These are phyloP conservation scores for Bostrychus sinensis DNA, from an alignment of 2,113 vertebrate species.

Conservation along the genomic window DNA sequence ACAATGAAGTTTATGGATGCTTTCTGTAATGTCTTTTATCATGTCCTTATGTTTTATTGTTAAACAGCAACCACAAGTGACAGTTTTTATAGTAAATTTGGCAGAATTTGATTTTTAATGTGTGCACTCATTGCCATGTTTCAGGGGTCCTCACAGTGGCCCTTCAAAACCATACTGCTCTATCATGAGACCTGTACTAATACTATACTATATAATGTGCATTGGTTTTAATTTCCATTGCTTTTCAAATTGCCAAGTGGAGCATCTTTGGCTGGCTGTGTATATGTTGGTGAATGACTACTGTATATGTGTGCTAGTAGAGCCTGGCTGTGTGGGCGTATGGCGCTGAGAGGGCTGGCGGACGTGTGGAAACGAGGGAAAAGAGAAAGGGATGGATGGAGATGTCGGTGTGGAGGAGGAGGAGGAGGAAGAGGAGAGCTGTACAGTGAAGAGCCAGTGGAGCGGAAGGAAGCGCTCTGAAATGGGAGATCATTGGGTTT, in stretches of 20 bases:
- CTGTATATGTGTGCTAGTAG: conserved; percentile 50
- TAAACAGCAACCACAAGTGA: no score
- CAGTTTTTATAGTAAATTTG: conserved; percentile 21
- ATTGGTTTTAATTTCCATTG: conserved; percentile 29
- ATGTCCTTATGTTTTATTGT: no score
- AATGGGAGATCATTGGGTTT: conserved; percentile 77
- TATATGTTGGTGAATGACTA: conserved; percentile 48
- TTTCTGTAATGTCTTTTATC: no score
- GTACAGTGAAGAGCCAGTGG: conserved; percentile 70
- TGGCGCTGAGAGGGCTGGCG: conserved; percentile 69
- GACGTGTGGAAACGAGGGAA: conserved; percentile 63
- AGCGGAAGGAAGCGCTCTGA: conserved; percentile 79
- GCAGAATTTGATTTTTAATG: no score
- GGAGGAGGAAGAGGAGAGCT: conserved; percentile 60
- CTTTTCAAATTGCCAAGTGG: conserved; percentile 47
- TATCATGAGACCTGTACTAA: conserved; percentile 23
- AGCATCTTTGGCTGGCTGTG: conserved; percentile 42
- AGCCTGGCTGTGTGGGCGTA: conserved; percentile 67
- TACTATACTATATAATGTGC: conserved; percentile 10
- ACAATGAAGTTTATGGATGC: no score
- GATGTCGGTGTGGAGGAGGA: conserved; percentile 51
- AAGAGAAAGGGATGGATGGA: conserved; percentile 54
- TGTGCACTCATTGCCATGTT: no score
- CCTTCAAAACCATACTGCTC: conserved; percentile 24
- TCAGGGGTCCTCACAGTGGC: conserved; percentile 41